Conservation (phyloP, 2,113 vertebrate species). For the Cebus imitator region DNA sequence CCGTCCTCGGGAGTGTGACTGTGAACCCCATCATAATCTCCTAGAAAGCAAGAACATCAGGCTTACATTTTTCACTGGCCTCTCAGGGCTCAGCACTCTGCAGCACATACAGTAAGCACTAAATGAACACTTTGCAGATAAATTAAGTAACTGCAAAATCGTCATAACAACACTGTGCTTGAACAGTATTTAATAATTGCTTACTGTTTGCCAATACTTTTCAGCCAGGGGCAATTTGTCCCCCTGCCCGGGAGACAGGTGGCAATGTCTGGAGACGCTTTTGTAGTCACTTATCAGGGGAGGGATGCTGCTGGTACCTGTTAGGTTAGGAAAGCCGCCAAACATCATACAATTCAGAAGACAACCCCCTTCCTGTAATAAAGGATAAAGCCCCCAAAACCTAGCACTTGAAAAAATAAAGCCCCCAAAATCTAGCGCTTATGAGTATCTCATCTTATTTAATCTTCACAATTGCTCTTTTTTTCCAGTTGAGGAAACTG, state of each 20-base stretch:
- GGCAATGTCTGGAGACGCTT: not conserved
- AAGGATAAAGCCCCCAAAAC: not conserved
- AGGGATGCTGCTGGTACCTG: too few relatives aligned
- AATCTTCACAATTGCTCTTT: not conserved
- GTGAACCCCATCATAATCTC: not conserved
- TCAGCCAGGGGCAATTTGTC: not conserved
- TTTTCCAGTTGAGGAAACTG: not conserved
- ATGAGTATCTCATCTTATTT: not conserved
- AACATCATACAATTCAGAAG: rapidly evolving
- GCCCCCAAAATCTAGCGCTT: not conserved
- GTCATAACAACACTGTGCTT: not conserved
- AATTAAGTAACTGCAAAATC: not conserved
- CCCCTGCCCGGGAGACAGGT: not conserved
- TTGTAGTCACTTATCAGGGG: not conserved
- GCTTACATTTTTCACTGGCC: not conserved
- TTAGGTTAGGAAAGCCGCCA: not conserved
- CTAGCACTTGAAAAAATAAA: not conserved
- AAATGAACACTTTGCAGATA: not conserved
- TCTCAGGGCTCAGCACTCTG: not conserved
- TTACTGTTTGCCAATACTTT: not conserved
- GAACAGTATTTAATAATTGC: not conserved
- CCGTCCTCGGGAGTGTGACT: not conserved
- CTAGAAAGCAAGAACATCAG: not conserved
- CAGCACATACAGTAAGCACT: not conserved
- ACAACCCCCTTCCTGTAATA: not conserved